Percentiles rank a stretch among this genome's conserved stretches.
These are phyloP conservation scores for Hepsetus odoe DNA, from an alignment of 2,113 vertebrate species.

Conservation along the genomic window DNA sequence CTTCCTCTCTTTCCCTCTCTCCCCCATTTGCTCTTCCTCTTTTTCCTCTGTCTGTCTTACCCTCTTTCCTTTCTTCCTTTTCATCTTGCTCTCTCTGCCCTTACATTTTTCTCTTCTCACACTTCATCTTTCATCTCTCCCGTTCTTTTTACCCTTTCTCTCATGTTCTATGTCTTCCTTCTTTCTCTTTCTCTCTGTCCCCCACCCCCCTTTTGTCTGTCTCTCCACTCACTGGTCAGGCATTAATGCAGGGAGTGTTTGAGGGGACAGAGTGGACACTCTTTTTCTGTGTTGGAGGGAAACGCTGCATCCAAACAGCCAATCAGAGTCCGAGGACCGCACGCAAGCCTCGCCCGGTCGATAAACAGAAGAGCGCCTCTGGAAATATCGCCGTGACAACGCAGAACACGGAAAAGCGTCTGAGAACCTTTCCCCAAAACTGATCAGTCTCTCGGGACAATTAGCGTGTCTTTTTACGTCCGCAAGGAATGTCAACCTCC, in stretches of 20 bases:
- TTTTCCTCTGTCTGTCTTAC: too few relatives aligned
- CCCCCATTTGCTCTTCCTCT: too few relatives aligned
- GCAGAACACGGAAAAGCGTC: conserved; percentile 40
- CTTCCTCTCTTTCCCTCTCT: too few relatives aligned
- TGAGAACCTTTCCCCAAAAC: conserved; percentile 23
- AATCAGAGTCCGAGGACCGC: conserved; percentile 56
- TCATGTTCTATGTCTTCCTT: neutral
- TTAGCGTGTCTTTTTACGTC: conserved; percentile 47
- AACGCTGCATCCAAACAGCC: conserved; percentile 60
- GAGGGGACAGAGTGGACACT: too few relatives aligned
- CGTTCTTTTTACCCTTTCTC: too few relatives aligned
- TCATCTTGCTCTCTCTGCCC: too few relatives aligned
- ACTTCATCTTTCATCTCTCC: neutral
- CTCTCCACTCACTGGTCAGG: neutral
- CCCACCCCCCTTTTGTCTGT: neutral
- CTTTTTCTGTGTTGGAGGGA: too few relatives aligned
- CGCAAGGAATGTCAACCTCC: neutral
- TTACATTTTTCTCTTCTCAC: too few relatives aligned
- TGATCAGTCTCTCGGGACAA: conserved; percentile 51
- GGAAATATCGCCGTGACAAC: conserved; percentile 43
- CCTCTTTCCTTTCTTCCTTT: too few relatives aligned
- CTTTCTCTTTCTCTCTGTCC: neutral
- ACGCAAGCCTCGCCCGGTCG: conserved; percentile 60
- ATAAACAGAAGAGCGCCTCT: conserved; percentile 62
- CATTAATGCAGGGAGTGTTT: conserved; percentile 19